Percentiles rank a stretch among this genome's conserved stretches.
These are phyloP conservation scores for Aurelia aurita complex sp. Pacific DNA, from an alignment of 30 jellyfish, hydroid and myxozoan genomes.

Conservation along the genomic window DNA sequence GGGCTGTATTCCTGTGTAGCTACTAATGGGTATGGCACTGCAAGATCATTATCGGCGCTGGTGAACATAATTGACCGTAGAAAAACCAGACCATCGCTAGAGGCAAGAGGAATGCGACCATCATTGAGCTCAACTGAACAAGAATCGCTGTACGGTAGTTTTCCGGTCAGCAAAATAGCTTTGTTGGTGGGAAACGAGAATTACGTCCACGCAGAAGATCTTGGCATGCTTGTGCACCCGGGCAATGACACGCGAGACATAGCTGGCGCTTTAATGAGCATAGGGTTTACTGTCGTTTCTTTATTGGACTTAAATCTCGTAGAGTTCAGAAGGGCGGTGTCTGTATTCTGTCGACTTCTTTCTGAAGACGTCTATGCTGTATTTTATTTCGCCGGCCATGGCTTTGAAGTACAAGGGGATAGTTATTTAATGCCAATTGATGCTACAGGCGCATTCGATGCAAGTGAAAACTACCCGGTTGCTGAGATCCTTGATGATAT, in stretches of 20 bases:
- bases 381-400: constrained; percentile 95
- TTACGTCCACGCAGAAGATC: constrained; percentile 52
- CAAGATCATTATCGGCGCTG: constrained; percentile 56
- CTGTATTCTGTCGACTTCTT: constrained; percentile 56
- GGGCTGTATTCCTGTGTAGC: constrained; percentile 81
- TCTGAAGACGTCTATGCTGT: constrained; percentile 77
- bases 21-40: constrained; percentile 68
- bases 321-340: constrained; percentile 77
- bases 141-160: not conserved
- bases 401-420: constrained; percentile 89
- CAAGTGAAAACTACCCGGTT: constrained; percentile 67
- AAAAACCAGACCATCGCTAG: constrained; percentile 6
- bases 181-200: constrained; percentile 82
- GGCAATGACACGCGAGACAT: constrained; percentile 83
- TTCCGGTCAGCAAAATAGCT: constrained; percentile 85
- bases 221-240: constrained; percentile 91
- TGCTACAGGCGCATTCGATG: constrained; percentile 72
- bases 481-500: constrained; percentile 54
- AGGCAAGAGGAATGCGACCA: constrained; percentile 38
- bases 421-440: constrained; percentile 89
- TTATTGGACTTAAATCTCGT: constrained; percentile 61
- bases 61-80: constrained; percentile 32
- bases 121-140: constrained; percentile 9
- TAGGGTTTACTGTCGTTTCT: constrained; percentile 83
- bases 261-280: constrained; percentile 71